phyloP scores from a whole-genome alignment of 2,797 vertebrate species.

The Macropus fuliginosus region DNA sequence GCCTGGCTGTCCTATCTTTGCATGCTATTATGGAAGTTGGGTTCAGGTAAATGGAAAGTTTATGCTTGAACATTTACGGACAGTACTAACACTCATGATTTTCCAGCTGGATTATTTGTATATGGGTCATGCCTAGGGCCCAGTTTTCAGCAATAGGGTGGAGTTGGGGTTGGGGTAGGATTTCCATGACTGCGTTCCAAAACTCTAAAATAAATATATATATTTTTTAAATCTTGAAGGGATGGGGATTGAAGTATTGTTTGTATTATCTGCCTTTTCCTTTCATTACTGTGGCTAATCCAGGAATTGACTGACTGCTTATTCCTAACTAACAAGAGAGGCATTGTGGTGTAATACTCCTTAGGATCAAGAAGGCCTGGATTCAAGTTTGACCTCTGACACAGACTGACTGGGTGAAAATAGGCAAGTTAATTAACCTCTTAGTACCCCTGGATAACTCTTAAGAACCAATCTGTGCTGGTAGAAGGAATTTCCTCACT shows the following conservation, averaged over 20 bases:
- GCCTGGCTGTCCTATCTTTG: neutral
- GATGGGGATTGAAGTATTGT: neutral
- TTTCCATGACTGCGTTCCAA: neutral
- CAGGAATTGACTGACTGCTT: neutral
- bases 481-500: neutral
- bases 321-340: neutral
- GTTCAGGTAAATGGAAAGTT: neutral
- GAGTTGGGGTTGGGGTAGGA: neutral
- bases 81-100: neutral
- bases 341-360: neutral
- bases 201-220: neutral
- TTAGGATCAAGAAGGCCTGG: neutral
- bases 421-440: neutral
- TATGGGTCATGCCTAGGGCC: neutral
- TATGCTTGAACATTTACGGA: neutral
- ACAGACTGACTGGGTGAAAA: neutral
- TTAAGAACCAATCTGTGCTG: neutral
- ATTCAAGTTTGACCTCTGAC: neutral
- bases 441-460: neutral
- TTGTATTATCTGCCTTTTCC: neutral
- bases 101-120: neutral
- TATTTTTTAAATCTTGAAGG: neutral
- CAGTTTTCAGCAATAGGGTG: neutral
- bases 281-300: neutral
- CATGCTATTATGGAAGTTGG: neutral